These are phyloP conservation scores for Diachrysia chrysitis DNA, from an alignment of 2,888 invertebrate genomes.

Conservation along the genomic window DNA sequence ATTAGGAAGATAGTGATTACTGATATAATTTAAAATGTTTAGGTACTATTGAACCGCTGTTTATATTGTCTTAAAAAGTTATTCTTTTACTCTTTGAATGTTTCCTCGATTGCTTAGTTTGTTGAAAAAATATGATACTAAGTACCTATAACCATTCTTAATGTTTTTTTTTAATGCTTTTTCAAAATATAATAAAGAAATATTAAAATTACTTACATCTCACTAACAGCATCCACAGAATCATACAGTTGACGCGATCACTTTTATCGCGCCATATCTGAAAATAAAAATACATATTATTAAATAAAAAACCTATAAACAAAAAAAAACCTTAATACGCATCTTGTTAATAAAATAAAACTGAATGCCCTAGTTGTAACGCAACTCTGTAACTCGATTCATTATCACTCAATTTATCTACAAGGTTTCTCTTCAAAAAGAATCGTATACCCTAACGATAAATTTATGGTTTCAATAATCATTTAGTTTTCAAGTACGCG, in stretches of 20 bases:
- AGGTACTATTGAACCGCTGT: not conserved
- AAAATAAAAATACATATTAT: conserved; percentile 50
- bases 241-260: conserved; percentile 76
- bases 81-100: not conserved
- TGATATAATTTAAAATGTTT: conserved; percentile 2
- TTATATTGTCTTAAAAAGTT: not conserved
- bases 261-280: conserved; percentile 81
- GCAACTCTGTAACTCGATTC: conserved; percentile 59
- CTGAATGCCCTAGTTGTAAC: conserved; percentile 37
- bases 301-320: conserved; percentile 20
- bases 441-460: conserved; percentile 69
- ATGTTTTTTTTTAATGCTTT: not conserved
- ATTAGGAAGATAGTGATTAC: not conserved
- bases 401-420: conserved; percentile 73
- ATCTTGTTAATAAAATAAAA: conserved; percentile 37
- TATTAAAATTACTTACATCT: conserved; percentile 74
- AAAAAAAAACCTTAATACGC: conserved; percentile 26
- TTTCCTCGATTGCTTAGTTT: not conserved
- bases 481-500: conserved; percentile 78
- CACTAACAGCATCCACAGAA: conserved; percentile 70
- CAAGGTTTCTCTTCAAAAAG: conserved; percentile 73
- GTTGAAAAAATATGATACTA: not conserved
- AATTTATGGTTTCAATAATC: conserved; percentile 79
- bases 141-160: not conserved
- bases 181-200: not conserved